Evolutionary conservation across 2,113 vertebrate genomes (phyloP).

Genomic region (Zapus hudsonius): DNA sequence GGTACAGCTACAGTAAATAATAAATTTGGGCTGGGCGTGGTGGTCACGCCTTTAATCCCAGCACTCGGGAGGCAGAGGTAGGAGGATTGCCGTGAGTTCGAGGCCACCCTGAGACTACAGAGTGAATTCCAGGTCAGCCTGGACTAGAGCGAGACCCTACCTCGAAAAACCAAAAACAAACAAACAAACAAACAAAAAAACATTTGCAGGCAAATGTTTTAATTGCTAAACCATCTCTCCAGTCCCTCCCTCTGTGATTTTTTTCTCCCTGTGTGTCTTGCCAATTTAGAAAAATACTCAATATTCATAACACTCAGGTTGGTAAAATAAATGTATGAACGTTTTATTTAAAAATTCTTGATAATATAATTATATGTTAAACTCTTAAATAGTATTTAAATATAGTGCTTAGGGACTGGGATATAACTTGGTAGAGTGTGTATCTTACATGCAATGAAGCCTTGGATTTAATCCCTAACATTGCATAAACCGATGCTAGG

Average conservation of each 20-base stretch:
- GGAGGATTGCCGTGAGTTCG: no score
- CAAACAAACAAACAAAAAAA: no score
- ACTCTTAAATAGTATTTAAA: constrained; percentile 28
- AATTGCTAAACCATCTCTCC: no score
- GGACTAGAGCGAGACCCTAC: no score
- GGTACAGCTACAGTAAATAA: neutral
- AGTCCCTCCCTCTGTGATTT: neutral
- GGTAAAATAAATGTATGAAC: neutral
- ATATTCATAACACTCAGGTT: neutral
- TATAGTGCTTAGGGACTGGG: neutral
- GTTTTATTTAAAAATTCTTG: constrained; percentile 24
- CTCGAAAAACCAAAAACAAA: no score
- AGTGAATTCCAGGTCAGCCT: no score
- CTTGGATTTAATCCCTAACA: neutral
- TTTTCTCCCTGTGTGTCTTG: neutral
- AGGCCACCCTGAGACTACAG: no score
- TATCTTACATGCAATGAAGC: neutral
- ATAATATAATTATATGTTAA: constrained; percentile 19
- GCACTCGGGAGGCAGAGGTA: no score
- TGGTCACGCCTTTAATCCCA: no score
- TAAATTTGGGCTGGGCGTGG: no score
- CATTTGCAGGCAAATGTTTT: no score
- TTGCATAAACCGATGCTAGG: neutral
- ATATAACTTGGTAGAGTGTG: neutral
- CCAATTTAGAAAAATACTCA: neutral